These are phyloP conservation scores for Lepidurus packardi DNA, from an alignment of 1,140 invertebrate species.

Conservation along the genomic window DNA sequence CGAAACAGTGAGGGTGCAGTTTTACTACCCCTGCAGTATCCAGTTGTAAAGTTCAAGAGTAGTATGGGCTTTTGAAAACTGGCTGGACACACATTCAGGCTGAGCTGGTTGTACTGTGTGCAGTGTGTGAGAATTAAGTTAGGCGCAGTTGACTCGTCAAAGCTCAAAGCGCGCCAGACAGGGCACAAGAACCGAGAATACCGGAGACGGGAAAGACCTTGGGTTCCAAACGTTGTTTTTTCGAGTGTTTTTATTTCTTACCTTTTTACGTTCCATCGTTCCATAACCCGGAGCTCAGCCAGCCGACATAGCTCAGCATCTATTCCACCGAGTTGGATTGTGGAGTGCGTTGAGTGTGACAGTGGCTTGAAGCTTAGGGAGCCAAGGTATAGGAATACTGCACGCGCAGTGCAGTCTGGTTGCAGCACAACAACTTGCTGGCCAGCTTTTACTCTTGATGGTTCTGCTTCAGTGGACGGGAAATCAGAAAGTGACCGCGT, in stretches of 20 bases:
- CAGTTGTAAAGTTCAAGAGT: neutral
- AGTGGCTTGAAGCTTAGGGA: neutral
- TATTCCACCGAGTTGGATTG: neutral
- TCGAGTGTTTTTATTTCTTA: neutral
- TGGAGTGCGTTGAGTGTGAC: neutral
- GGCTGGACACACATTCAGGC: conserved; percentile 7
- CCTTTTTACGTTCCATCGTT: neutral
- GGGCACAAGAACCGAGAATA: neutral
- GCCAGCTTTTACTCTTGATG: neutral
- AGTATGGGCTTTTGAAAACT: neutral
- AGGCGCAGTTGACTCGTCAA: conserved; percentile 10
- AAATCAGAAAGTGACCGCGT: conserved; percentile 9
- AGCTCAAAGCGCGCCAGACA: neutral
- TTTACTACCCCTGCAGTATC: conserved; percentile 15
- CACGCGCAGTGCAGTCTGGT: conserved; percentile 4
- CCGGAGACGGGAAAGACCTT: conserved; percentile 1
- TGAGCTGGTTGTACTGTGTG: neutral
- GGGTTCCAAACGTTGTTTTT: neutral
- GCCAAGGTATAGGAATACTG: neutral
- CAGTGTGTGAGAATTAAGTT: neutral
- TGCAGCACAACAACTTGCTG: conserved; percentile 5
- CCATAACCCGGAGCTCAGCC: neutral
- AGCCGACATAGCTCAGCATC: neutral
- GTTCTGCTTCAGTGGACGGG: neutral
- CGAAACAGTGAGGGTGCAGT: conserved; percentile 20